Percentiles rank a stretch among this genome's conserved stretches.
Evolutionary conservation across 1,140 invertebrate genomes (phyloP).

Genomic region (Drosophila melanogaster): Release_6_plus_ISO1_MT NT_033777.3:8890001-8890500

Average conservation of each 20-base stretch:
- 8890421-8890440: conserved; percentile 65
- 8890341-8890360: conserved; percentile 80
- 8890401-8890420: background rate
- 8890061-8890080: conserved; percentile 20
- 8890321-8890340: conserved; percentile 68
- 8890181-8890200: conserved; percentile 53
- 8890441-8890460: conserved; percentile 68
- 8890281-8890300: conserved; percentile 42
- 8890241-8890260: conserved; percentile 31
- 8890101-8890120: conserved; percentile 73
- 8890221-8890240: conserved; percentile 33
- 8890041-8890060: conserved; percentile 21
- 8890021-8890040: conserved; percentile 63
- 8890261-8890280: conserved; percentile 35
- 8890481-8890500: conserved; percentile 80
- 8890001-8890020: conserved; percentile 66
- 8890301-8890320: conserved; percentile 76
- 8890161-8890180: conserved; percentile 47
- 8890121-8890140: conserved; percentile 31
- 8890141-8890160: conserved; percentile 7
- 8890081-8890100: conserved; percentile 66
- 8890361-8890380: conserved; percentile 75
- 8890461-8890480: conserved; percentile 81
- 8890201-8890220: conserved; percentile 44
- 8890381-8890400: background rate